Base-by-base conservation (phyloP, 1,140 invertebrate species). In the Drosophila melanica region DNA sequence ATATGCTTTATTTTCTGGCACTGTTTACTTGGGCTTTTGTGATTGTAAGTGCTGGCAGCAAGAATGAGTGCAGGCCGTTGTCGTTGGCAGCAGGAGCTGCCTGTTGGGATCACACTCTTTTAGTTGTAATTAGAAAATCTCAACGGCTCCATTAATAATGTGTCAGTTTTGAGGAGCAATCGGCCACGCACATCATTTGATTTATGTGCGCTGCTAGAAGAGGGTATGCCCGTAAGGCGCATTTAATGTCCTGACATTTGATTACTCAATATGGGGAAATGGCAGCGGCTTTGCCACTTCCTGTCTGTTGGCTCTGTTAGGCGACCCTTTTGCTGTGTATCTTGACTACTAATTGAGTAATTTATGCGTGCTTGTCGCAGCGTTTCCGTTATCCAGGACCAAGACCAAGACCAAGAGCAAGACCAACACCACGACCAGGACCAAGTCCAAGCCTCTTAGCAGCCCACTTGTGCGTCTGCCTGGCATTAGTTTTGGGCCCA, bases 271-370 rank as follows among this genome's bases (percentile, higher is more conserved):
- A 65, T 75, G 50, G 53, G 65, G 77, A 39, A 74, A 55, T 55
- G 50, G 70, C 55, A 50, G 44, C 16, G 65, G 55, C 50, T 58
- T 72, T 72, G 58, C 75, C 84, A 79, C 76, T 79, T 87, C 79
- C 71, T 33, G 64, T 55, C 54, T 64, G 60, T 68, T 51, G 54
- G 64, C 9, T n/a, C 71, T 81, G 63, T 78, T 75, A 60, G 74
- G 50, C 62, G 57, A 66, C 79, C 57, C 63, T 70, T 70, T 74
- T 70, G 50, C 59, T 18, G 48, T 64, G 71, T 76, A 79, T 77
- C 73, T 72, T 75, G 84, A 72, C 84, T 79, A 68, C 79, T 87
- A 87, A 87, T 87, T 87, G 84, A 89, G 84, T 84, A 89, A 87
- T 87, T 89, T 87, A 87, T 87, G 84, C 84, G 84, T 75, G 77